phyloP scores from a whole-genome alignment of 2,888 invertebrate species.

The Nudaria mundana region DNA sequence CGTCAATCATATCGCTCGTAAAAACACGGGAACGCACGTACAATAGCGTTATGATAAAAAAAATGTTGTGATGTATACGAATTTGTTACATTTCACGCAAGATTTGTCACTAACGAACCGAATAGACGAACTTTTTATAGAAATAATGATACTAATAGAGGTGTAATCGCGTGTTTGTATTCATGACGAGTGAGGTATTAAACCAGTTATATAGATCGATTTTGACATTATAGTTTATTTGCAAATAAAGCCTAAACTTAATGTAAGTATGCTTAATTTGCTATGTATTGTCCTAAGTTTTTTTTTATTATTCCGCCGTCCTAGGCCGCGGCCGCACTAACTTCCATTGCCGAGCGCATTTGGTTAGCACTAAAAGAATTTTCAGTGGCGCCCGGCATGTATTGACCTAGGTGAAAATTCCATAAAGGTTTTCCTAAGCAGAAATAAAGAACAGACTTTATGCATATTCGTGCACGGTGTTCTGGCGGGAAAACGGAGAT shows the following conservation, averaged over 20 bases:
- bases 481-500: too few relatives aligned
- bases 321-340: too few relatives aligned
- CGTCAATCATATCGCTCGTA: constrained; percentile 62
- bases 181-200: not conserved
- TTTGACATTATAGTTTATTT: not conserved
- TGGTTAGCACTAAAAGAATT: too few relatives aligned
- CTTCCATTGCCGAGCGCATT: too few relatives aligned
- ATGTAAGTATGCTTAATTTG: not conserved
- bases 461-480: too few relatives aligned
- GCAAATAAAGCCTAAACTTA: not conserved
- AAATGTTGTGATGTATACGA: constrained; percentile 40
- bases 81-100: constrained; percentile 66
- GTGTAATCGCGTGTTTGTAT: constrained; percentile 6
- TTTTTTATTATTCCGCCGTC: too few relatives aligned
- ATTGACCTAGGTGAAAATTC: too few relatives aligned
- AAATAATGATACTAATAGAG: constrained; percentile 4
- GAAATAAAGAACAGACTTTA: too few relatives aligned
- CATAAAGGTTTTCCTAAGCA: too few relatives aligned
- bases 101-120: constrained; percentile 43
- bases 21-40: constrained; percentile 52
- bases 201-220: not conserved
- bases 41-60: constrained; percentile 32
- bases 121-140: constrained; percentile 19
- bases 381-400: too few relatives aligned
- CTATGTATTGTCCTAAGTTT: too few relatives aligned